These are phyloP conservation scores for Zonitis immaculata DNA, from an alignment of 2,888 invertebrate genomes.

Conservation along the genomic window DNA sequence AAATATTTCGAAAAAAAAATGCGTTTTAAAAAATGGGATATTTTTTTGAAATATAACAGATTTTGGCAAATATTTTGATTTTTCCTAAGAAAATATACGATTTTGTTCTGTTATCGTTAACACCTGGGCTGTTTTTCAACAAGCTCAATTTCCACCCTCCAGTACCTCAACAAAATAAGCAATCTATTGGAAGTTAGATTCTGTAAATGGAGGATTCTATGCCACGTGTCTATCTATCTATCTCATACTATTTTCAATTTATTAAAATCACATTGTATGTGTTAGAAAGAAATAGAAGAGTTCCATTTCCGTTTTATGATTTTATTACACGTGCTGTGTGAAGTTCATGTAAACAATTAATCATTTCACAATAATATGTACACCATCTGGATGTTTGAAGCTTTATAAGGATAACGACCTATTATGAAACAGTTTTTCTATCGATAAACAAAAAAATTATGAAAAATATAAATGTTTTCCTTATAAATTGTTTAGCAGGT, in stretches of 20 bases:
- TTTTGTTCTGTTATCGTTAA: not conserved
- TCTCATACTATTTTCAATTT: not conserved
- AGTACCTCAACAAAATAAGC: no score
- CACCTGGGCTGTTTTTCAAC: not conserved
- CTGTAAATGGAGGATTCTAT: not conserved
- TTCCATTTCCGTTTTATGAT: constrained; percentile 35
- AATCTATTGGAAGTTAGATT: not conserved
- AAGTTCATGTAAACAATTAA: constrained; percentile 28
- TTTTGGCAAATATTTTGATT: not conserved
- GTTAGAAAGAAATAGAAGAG: constrained; percentile 29
- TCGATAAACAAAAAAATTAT: no score
- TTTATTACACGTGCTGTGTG: constrained; percentile 33
- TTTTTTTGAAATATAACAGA: no score
- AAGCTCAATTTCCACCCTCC: not conserved
- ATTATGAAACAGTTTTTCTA: constrained; percentile 11
- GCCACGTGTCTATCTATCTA: not conserved
- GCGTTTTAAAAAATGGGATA: no score
- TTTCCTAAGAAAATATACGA: not conserved
- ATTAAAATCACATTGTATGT: not conserved
- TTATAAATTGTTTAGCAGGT: no score
- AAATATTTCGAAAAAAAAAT: no score
- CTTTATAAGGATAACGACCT: constrained; percentile 18
- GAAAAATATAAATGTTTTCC: no score
- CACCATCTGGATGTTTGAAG: constrained; percentile 10
- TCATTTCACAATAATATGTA: constrained; percentile 10